Percentiles rank a stretch among this genome's conserved stretches.
These are phyloP conservation scores for Hemicordylus capensis DNA, from an alignment of 2,113 vertebrate genomes.

Conservation along the genomic window DNA sequence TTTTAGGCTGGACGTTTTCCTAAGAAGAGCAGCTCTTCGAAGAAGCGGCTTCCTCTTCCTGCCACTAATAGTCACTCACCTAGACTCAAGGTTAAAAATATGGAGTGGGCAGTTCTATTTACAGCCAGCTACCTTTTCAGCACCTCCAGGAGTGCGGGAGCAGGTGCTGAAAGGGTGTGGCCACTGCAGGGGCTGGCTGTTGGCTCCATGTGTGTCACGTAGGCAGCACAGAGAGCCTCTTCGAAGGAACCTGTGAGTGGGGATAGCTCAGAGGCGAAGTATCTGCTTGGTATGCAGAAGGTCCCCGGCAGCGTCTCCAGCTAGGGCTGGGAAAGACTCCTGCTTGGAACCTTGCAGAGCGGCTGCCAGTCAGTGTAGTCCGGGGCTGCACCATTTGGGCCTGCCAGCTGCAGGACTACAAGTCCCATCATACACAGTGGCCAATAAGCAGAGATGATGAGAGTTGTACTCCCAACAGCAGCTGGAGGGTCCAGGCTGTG, in stretches of 20 bases:
- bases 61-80: background rate
- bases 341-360: no score
- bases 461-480: no score
- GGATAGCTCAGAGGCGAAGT: no score
- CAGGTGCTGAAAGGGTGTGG: slow-evolving; percentile 17
- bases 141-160: slow-evolving; percentile 7
- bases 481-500: no score
- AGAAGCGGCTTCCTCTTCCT: background rate
- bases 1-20: background rate
- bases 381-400: no score
- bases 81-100: slow-evolving; percentile 53
- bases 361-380: no score
- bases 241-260: background rate
- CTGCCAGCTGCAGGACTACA: no score
- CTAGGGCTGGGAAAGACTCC: no score
- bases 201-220: background rate
- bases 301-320: no score
- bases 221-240: slow-evolving; percentile 36
- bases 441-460: no score
- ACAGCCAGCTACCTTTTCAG: slow-evolving; percentile 32
- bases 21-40: background rate
- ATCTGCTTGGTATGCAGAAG: no score
- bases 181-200: background rate
- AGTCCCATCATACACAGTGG: no score
- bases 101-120: slow-evolving; percentile 42